These are phyloP conservation scores for Rafetus swinhoei DNA, from an alignment of 2,113 vertebrate genomes.

Conservation along the genomic window DNA sequence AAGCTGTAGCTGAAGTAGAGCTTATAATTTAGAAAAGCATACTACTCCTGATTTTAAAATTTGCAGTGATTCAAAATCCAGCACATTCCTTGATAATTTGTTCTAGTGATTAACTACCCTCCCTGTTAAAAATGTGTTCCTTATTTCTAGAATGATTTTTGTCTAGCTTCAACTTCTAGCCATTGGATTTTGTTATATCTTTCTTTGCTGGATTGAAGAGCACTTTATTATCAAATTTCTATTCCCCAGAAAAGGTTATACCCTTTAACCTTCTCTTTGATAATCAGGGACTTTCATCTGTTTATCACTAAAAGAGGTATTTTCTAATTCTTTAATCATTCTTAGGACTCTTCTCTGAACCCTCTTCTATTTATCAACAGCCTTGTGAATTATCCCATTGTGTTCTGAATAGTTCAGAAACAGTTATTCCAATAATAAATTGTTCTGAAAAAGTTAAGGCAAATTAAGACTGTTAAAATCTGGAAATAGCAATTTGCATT, in stretches of 20 bases:
- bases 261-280: not conserved
- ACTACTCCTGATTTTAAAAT: not conserved
- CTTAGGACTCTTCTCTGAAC: not conserved
- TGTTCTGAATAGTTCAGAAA: not conserved
- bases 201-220: not conserved
- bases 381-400: not conserved
- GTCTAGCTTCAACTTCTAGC: not conserved
- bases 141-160: not conserved
- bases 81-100: not conserved
- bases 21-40: not conserved
- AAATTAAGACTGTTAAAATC: not conserved
- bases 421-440: not conserved
- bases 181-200: not conserved
- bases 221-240: not conserved
- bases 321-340: not conserved
- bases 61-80: slow-evolving; percentile 1
- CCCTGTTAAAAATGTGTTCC: not conserved
- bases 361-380: not conserved
- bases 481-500: not conserved
- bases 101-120: not conserved
- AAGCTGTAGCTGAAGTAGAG: not conserved
- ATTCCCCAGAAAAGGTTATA: accelerated
- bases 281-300: not conserved
- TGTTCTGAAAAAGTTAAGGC: not conserved
- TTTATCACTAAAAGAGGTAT: not conserved